Base-by-base conservation (phyloP, 2,113 vertebrate species). In the Montifringilla adamsi region DNA sequence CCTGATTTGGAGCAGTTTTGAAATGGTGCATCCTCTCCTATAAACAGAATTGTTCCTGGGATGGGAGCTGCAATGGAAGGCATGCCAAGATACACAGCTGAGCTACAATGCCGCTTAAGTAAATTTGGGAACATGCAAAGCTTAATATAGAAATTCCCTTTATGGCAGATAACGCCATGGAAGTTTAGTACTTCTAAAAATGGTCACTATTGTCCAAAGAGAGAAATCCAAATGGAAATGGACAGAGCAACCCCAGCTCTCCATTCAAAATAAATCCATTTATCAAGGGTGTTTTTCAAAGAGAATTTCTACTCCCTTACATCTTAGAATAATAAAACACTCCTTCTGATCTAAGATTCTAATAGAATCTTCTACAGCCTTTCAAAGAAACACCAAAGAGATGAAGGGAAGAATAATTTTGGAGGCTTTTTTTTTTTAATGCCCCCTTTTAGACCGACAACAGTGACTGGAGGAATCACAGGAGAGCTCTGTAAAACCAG, bases 61-160 rank as follows among this genome's bases (percentile, higher is more conserved):
- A 55, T 62, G 64, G 75, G 87, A 96, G 73, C 15, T 18, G 50
- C 70, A 50, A 17, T 14, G 59, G 72, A 92, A 81, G 59, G 46
- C 66, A 47, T 55, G 74, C 92, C 70, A 96, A 95, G 88, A 86
- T 20, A 73, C 82, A 84, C 75, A 78, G 81, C 81, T 77, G 75
- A 94, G 79, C 94, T 84, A 84, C 84, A 94, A 94, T 83, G 50
- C 46, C 35, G 59, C 77, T 59, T 50, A 86, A 95, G 85, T 70
- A 56, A 74, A 72, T 89, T 2, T 44, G 53, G 77, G 83, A 87
- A 69, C 76, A 27, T 3, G 47, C 19, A 1, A 60, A 78, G 68
- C 89, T 97, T 92, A 95, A 95, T 85, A 95, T 80, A 96, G 86
- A 89, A 91, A 95, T 72, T 56, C 69, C 80, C 87, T 84, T 95